Base-by-base conservation (phyloP, 37 sponge, comb jelly and placozoan genomes). In the Tethya wilhelma region DNA sequence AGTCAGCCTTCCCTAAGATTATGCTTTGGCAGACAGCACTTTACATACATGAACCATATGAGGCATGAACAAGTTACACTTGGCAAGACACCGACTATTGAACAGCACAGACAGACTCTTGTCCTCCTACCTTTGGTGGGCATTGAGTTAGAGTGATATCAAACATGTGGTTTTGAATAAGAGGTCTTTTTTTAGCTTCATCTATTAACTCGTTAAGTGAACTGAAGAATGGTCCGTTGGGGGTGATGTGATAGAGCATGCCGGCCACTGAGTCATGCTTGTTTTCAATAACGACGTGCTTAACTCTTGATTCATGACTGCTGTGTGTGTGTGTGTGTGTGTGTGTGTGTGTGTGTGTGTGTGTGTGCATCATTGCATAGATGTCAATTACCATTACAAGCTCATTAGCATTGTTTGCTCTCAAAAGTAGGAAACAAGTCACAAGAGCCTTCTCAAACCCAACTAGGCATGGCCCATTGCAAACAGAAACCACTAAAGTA, bases 111-210 rank as follows among this genome's bases (percentile, higher is more conserved):
- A 14, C 53, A 49, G 53, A 49, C 53, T 19, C 53, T 14, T 49
- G 53, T 19, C 53, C n/a, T n/a, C 62, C n/a, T 64, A 90, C 93
- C 86, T 88, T 88, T 33, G 89, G 86, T 55, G 93, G 93, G 59
- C 73, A 67, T 33, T 74, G 67, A 30, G 64, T 74, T 17, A 93
- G 78, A 26, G 74, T 58, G 23, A 93, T 64, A 17, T 85, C 78
- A 59, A 93, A 85, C 74, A 78, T 67, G 58, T 93, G 89, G 57
- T 93, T 93, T 29, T 93, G 84, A 22, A 93, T 93, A 28, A 93
- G 60, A 0, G 86, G 71, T 56, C 37, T 78, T 23, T 37, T 80
- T 17, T 69, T 41, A 31, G 93, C 93, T 44, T 93, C 86, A 39
- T 88, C 73, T 19, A 93, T 93, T 17, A 93, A 77, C 22, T 84